Evolutionary conservation across 2,888 invertebrate genomes (phyloP), one percentile per base, ranked within the genome.

Genomic region (Dascillus cervinus): DNA sequence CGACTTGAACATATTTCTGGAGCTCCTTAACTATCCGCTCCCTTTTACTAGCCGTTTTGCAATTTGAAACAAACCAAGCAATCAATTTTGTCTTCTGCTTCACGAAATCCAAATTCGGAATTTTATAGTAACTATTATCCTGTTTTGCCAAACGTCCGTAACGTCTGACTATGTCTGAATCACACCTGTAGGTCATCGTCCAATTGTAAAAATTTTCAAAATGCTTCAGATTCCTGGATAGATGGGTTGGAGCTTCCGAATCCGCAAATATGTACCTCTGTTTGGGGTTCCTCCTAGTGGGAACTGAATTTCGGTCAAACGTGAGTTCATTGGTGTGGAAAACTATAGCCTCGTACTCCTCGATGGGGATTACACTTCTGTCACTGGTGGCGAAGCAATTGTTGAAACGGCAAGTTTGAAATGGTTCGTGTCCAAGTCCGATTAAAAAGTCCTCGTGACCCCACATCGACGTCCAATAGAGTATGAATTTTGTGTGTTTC

Each of bases 51-150:
- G 55, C 38, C 1, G 69, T 64, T 2, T 53, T 9, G 43, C 75
- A 75, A 43, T 73, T 69, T 13, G 72, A 73, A 3, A 71, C 71
- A 41, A 74, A 68, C 75, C 75, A 75, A 3, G 68, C 66, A 31
- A 60, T 75, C 61, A 63, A 69, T 64, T 60, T 73, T 1, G 46
- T 60, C 48, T 71, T 73, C 0, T 40, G 37, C 31, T 32, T 21
- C 6, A 55, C 33, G 8, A 39, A 34, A 25, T 43, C 32, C 2
- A 33, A 11, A 4, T 26, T 38, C n/a, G 56, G 53, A n/a, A 34
- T 22, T 4, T 22, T 27, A 29, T 55, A 43, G 2, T 41, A 33
- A 2, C 49, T 48, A 26, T 34, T 29, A 15, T 24, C 28, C 3
- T 17, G 29, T 32, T 40, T 43, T 6, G 28, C 36, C 22, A 49